These are phyloP conservation scores for Lepus americanus DNA, from an alignment of 2,113 vertebrate species.

Conservation along the genomic window DNA sequence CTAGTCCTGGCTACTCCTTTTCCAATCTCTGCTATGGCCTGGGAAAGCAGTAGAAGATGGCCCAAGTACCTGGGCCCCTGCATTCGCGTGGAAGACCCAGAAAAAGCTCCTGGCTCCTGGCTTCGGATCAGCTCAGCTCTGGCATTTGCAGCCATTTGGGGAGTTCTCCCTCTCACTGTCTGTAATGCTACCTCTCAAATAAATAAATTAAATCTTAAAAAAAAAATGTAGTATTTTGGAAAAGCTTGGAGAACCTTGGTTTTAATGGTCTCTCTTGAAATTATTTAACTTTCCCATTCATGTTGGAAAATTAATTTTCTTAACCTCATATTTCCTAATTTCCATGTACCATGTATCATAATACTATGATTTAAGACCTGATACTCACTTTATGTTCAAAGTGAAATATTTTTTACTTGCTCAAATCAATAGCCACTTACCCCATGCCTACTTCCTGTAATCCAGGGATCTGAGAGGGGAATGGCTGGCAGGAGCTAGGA, in stretches of 20 bases:
- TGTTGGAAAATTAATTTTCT: slow-evolving; percentile 51
- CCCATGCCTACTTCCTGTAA: background rate
- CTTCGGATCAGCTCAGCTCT: too few species aligned
- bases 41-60: too few species aligned
- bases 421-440: background rate
- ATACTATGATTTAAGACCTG: background rate
- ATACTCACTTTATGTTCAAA: background rate
- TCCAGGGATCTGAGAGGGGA: background rate
- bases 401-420: background rate
- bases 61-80: too few species aligned
- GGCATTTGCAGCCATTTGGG: too few species aligned
- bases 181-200: too few species aligned
- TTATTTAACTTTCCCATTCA: background rate
- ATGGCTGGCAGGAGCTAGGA: background rate
- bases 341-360: slow-evolving; percentile 38
- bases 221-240: background rate
- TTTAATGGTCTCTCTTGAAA: slow-evolving; percentile 1
- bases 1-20: too few species aligned
- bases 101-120: too few species aligned
- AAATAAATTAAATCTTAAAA: too few species aligned
- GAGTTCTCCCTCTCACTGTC: too few species aligned
- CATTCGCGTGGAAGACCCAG: too few species aligned
- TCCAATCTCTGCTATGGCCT: too few species aligned
- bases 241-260: background rate
- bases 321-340: slow-evolving; percentile 21